These are phyloP conservation scores for Hirtodrosophila trivittata DNA, from an alignment of 2,888 invertebrate genomes.

Conservation along the genomic window DNA sequence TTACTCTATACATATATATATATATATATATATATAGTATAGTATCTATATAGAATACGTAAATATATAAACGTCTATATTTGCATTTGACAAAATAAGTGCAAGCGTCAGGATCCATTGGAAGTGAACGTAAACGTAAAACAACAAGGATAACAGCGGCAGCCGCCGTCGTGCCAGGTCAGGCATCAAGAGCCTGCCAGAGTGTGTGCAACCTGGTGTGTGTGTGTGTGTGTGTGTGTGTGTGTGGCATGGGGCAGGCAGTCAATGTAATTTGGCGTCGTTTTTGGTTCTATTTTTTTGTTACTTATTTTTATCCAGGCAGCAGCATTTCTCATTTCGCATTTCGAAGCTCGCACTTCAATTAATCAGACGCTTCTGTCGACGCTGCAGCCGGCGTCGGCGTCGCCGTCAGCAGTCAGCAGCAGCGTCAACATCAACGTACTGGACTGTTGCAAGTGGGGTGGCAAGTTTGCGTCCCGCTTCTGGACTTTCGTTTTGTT, in stretches of 20 bases:
- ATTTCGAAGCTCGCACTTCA: slow-evolving; percentile 74
- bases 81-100: slow-evolving; percentile 80
- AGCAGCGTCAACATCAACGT: neutral
- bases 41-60: neutral
- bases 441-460: neutral
- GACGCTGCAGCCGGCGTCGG: slow-evolving; percentile 14
- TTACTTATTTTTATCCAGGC: slow-evolving; percentile 10
- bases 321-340: slow-evolving; percentile 54
- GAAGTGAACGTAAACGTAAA: slow-evolving; percentile 10
- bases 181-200: slow-evolving; percentile 56
- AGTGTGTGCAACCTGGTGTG: slow-evolving; percentile 40
- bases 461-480: slow-evolving; percentile 5
- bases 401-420: slow-evolving; percentile 4
- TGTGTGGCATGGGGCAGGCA: neutral
- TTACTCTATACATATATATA: slow-evolving; percentile 16
- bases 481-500: slow-evolving; percentile 24
- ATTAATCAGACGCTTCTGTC: slow-evolving; percentile 72
- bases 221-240: neutral
- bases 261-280: slow-evolving; percentile 73
- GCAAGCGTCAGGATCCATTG: slow-evolving; percentile 44
- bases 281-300: slow-evolving; percentile 31
- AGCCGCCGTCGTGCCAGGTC: slow-evolving; percentile 42
- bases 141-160: slow-evolving; percentile 24
- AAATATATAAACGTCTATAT: slow-evolving; percentile 64
- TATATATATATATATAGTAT: slow-evolving; percentile 12